These are phyloP conservation scores for Anticlea derivata DNA, from an alignment of 2,888 invertebrate genomes.

Conservation along the genomic window DNA sequence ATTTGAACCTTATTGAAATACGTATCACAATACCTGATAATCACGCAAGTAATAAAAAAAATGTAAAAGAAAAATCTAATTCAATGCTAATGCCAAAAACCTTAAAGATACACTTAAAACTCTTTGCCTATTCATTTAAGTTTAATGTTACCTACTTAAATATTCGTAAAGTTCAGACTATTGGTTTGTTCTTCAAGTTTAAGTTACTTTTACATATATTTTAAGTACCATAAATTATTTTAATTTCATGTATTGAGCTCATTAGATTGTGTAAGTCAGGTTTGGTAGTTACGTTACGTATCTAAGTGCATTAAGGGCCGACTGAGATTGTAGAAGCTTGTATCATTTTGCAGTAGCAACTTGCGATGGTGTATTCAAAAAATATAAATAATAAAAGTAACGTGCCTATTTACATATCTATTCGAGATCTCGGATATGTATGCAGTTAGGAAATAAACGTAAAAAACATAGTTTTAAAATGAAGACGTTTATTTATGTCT, in stretches of 20 bases:
- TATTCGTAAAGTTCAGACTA: no score
- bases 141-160: no score
- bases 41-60: no score
- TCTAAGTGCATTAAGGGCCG: slow-evolving; percentile 69
- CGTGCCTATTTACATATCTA: slow-evolving; percentile 45
- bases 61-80: no score
- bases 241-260: slow-evolving; percentile 18
- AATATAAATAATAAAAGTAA: slow-evolving; percentile 35
- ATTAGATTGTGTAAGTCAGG: slow-evolving; percentile 42
- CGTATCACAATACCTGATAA: not conserved
- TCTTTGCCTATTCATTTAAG: no score
- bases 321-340: slow-evolving; percentile 69
- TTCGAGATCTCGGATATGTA: slow-evolving; percentile 17
- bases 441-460: no score
- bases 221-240: not conserved
- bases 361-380: slow-evolving; percentile 52
- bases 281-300: slow-evolving; percentile 46
- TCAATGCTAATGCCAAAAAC: no score
- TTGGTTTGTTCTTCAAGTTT: no score
- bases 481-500: no score
- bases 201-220: no score
- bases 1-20: not conserved
- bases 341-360: slow-evolving; percentile 61
- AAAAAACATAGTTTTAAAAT: not conserved
- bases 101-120: no score